Percentiles rank a stretch among this genome's conserved stretches.
Conservation (phyloP, 2,797 vertebrate genomes). For the Columba guinea region DNA sequence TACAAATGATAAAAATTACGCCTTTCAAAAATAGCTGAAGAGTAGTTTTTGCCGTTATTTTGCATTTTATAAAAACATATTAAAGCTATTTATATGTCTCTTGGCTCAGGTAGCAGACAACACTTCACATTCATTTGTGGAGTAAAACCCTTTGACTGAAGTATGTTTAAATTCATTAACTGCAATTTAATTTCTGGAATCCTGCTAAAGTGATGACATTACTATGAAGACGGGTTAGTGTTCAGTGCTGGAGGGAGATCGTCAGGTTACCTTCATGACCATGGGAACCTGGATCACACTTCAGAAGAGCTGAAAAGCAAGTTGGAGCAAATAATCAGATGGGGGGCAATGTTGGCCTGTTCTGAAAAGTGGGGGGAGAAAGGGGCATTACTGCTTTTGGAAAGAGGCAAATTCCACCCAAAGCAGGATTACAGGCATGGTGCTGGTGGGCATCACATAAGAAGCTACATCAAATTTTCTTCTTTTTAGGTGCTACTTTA, state of each 20-base stretch:
- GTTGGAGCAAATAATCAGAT: background rate
- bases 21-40: background rate
- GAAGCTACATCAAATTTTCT: background rate
- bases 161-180: background rate
- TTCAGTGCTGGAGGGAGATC: background rate
- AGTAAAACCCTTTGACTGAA: background rate
- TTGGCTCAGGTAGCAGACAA: background rate
- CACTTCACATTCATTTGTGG: background rate
- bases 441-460: background rate
- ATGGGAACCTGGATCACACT: background rate
- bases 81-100: background rate
- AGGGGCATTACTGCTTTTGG: background rate
- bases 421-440: background rate
- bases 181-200: background rate
- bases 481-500: background rate
- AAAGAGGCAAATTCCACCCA: background rate
- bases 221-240: background rate
- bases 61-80: background rate
- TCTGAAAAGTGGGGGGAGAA: background rate
- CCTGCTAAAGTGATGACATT: background rate
- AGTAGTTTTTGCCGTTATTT: background rate
- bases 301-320: conserved; percentile 23
- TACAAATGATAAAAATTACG: background rate
- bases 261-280: background rate
- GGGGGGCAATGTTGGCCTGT: background rate